Evolutionary conservation across 2,113 vertebrate species (phyloP).

Genomic region (Ammodramus savannarum): DNA sequence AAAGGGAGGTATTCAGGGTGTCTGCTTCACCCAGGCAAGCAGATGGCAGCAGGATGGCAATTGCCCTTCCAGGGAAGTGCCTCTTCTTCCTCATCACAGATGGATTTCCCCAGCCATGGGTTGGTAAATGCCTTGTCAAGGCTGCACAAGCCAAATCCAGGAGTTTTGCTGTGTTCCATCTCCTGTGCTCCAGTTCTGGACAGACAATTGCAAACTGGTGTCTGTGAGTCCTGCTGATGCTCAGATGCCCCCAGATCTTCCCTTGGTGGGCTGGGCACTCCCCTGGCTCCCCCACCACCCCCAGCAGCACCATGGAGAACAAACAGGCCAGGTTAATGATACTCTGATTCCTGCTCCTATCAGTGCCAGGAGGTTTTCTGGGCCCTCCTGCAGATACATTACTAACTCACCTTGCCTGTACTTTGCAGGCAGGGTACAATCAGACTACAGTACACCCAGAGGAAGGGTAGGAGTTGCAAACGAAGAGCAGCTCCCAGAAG

Average conservation of each 20-base stretch:
- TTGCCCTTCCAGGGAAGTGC: neutral
- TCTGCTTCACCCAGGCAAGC: neutral
- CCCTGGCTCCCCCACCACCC: rapidly evolving
- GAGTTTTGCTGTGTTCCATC: neutral
- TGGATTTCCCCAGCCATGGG: neutral
- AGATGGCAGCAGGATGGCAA: neutral
- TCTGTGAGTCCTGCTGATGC: neutral
- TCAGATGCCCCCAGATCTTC: neutral
- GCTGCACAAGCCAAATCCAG: neutral
- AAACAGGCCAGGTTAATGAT: neutral
- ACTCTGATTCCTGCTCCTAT: neutral
- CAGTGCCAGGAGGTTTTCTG: neutral
- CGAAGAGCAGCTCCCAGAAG: neutral
- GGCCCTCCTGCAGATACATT: neutral
- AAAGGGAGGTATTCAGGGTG: neutral
- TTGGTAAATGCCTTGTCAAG: neutral
- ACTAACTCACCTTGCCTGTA: neutral
- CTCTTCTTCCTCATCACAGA: neutral
- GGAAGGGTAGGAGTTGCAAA: neutral
- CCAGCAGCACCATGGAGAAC: neutral
- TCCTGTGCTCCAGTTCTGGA: neutral
- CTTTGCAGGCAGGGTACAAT: neutral
- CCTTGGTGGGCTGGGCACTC: neutral
- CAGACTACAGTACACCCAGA: neutral
- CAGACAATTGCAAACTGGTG: neutral